Evolutionary conservation across 92 coral and sea anemone species (phyloP), one percentile per base, ranked within the genome.

Genomic region (Actinernus sp.): DNA sequence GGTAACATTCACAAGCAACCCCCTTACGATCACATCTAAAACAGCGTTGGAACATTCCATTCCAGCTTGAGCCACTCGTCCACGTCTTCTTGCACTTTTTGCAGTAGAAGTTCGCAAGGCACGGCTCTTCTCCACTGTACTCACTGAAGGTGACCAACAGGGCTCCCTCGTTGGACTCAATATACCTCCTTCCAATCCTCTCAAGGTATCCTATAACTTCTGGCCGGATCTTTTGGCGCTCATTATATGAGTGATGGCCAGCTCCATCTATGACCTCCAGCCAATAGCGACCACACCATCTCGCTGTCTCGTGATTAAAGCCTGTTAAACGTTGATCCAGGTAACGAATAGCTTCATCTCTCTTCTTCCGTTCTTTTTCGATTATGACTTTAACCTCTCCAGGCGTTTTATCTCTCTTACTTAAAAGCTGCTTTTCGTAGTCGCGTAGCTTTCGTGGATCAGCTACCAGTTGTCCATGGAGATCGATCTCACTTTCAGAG

Each of bases 221-320:
- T 71, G 90, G 90, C 62, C 79, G 61, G 22, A 84, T 84, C 28
- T 63, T 76, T 25, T 40, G 68, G 41, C 74, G 54, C 24, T 65
- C 55, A 2, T 47, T 40, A 3, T 36, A 33, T n/a, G 85, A 76
- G 62, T 84, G 85, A 26, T 70, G 85, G 8, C 90, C 90, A n/a
- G 85, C 90, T 21, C 90, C 85, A 31, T 60, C 90, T 23, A 84
- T 84, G 49, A 84, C 77, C 55, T 84, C 90, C 24, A 84, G 58
- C 90, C 90, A 84, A 19, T 76, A 68, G 11, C 58, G 29, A 16
- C 27, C 38, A 25, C 31, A 33, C 17, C 43, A 13, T 10, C 54
- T 40, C 37, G 83, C 83, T 18, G 26, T 26, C 10, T 49, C 44
- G 28, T 33, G 38, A 29, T 76, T 37, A 26, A 55, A 77, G 17